These are phyloP conservation scores for Zaprionus inermis DNA, from an alignment of 1,140 invertebrate genomes.

Conservation along the genomic window DNA sequence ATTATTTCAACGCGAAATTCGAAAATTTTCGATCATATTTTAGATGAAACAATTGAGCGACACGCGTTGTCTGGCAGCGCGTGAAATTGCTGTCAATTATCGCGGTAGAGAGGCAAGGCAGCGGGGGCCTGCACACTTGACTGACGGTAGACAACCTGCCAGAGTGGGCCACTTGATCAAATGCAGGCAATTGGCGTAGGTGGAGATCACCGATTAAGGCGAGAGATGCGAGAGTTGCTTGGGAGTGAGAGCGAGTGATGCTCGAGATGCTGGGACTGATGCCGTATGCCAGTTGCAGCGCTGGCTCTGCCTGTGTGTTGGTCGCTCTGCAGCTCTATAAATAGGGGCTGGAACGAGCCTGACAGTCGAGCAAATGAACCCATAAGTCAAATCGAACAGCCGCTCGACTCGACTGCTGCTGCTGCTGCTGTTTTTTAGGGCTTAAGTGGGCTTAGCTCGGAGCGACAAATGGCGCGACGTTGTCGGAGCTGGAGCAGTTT, in stretches of 20 bases:
- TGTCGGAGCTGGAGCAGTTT: slow-evolving; percentile 70
- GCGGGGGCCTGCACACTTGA: slow-evolving; percentile 17
- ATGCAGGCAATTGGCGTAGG: slow-evolving; percentile 2
- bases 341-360: slow-evolving; percentile 53
- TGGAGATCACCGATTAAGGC: background rate
- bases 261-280: too few species aligned
- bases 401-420: slow-evolving; percentile 33
- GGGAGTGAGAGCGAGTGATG: too few species aligned
- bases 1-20: slow-evolving; percentile 31
- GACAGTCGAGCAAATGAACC: slow-evolving; percentile 80
- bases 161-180: slow-evolving; percentile 35
- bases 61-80: slow-evolving; percentile 45
- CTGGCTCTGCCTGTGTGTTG: background rate
- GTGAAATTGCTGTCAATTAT: slow-evolving; percentile 74
- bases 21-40: slow-evolving; percentile 66
- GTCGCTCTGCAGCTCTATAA: slow-evolving; percentile 51
- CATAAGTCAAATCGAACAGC: slow-evolving; percentile 81
- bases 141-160: slow-evolving; percentile 13
- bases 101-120: background rate
- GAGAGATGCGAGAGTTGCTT: background rate
- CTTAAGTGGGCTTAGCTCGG: slow-evolving; percentile 76
- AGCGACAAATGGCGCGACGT: slow-evolving; percentile 75
- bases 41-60: slow-evolving; percentile 74
- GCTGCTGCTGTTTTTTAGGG: slow-evolving; percentile 76
- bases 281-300: too few species aligned